Conservation (phyloP, 2,797 vertebrate genomes). For the Tarsius wallacei region DNA sequence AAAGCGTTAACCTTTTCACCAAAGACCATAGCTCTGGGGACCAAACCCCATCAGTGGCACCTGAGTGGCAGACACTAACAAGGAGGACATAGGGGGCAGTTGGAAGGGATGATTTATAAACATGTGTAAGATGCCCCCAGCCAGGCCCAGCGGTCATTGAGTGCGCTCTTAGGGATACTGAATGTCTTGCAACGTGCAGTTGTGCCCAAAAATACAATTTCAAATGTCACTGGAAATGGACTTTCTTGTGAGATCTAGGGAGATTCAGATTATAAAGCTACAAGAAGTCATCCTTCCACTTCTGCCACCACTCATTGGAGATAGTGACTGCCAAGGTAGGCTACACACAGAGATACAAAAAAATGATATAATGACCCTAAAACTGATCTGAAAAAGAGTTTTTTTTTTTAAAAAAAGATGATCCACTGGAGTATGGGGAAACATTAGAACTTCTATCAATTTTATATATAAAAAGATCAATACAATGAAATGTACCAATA, state of each 20-base stretch:
- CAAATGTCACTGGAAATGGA: background rate
- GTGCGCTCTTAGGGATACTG: background rate
- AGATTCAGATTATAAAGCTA: background rate
- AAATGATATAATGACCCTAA: background rate
- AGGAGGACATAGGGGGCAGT: background rate
- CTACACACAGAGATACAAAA: background rate
- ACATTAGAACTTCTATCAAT: background rate
- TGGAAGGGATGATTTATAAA: background rate
- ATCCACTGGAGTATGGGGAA: background rate
- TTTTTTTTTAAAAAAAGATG: background rate
- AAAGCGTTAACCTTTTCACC: background rate
- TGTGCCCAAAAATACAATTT: slow-evolving; percentile 1
- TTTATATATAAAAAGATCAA: background rate
- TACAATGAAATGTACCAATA: background rate
- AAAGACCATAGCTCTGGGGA: background rate
- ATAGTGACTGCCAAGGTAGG: background rate
- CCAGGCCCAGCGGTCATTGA: background rate
- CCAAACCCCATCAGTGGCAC: background rate
- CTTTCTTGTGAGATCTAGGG: background rate
- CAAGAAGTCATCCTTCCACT: background rate
- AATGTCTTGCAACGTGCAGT: background rate
- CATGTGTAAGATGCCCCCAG: background rate
- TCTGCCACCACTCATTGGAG: background rate
- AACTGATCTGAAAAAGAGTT: background rate
- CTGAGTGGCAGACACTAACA: background rate